phyloP scores from a whole-genome alignment of 2,113 vertebrate genomes.

The Gobio gobio region DNA sequence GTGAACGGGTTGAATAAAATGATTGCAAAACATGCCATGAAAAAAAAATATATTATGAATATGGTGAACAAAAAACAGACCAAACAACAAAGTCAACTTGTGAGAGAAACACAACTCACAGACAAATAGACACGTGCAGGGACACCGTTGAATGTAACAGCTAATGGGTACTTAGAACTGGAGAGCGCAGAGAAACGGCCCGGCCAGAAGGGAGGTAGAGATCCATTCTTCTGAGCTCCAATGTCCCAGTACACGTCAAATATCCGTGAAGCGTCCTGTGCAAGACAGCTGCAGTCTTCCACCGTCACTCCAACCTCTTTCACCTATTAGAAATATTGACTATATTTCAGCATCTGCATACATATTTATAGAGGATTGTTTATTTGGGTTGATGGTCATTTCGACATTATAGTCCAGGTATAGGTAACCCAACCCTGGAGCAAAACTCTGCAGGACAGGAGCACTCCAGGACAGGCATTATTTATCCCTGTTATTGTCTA shows the following conservation, averaged over 20 bases:
- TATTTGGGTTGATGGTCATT: background rate
- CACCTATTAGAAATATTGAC: conserved; percentile 66
- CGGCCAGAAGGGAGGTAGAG: conserved; percentile 75
- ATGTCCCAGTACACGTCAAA: conserved; percentile 77
- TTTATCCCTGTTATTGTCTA: too few species aligned
- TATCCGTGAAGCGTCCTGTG: conserved; percentile 74
- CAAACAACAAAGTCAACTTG: conserved; percentile 35
- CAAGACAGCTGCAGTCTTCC: conserved; percentile 81
- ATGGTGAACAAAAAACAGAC: conserved; percentile 33
- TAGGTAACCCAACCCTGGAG: too few species aligned
- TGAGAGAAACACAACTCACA: conserved; percentile 70
- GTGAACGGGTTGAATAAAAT: background rate
- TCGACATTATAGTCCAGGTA: background rate
- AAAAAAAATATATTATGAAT: background rate
- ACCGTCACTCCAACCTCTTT: conserved; percentile 79
- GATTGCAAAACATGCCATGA: background rate
- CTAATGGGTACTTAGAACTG: conserved; percentile 72
- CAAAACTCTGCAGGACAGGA: too few species aligned
- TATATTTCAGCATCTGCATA: background rate
- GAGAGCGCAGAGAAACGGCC: conserved; percentile 73
- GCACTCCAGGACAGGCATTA: too few species aligned
- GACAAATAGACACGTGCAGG: conserved; percentile 79
- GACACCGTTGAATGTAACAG: conserved; percentile 76
- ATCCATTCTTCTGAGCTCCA: conserved; percentile 60
- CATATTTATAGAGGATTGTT: background rate